These are phyloP conservation scores for Dromas ardeola DNA, from an alignment of 2,113 vertebrate genomes.

Conservation along the genomic window DNA sequence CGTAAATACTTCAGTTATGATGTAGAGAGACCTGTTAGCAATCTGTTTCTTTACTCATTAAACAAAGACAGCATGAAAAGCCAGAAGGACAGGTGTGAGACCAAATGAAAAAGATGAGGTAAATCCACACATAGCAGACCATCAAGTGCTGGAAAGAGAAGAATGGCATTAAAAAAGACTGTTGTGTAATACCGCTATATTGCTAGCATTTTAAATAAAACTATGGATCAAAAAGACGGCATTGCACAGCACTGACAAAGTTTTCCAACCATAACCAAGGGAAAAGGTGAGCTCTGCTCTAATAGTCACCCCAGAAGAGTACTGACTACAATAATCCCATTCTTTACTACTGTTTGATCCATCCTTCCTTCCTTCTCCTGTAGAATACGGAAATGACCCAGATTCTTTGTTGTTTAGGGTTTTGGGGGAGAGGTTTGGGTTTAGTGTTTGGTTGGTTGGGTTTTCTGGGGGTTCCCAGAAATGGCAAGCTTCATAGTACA, in stretches of 20 bases:
- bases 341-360: background rate
- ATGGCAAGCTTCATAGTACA: background rate
- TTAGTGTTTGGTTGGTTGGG: background rate
- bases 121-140: background rate
- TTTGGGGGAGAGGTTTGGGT: background rate
- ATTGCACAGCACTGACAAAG: background rate
- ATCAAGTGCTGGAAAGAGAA: background rate
- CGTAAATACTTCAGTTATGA: background rate
- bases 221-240: background rate
- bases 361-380: background rate
- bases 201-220: background rate
- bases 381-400: background rate
- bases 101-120: background rate
- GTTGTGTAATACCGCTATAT: background rate
- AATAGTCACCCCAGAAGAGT: background rate
- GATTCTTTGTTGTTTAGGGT: background rate
- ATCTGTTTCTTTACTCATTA: background rate
- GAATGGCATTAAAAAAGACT: background rate
- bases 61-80: background rate
- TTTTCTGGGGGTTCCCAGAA: background rate
- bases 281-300: background rate
- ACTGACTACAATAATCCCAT: background rate
- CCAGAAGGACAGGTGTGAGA: background rate
- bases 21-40: background rate
- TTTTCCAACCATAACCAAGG: background rate